phyloP scores from a whole-genome alignment of 2,888 invertebrate species.

The Nephrotoma guestfalica region DNA sequence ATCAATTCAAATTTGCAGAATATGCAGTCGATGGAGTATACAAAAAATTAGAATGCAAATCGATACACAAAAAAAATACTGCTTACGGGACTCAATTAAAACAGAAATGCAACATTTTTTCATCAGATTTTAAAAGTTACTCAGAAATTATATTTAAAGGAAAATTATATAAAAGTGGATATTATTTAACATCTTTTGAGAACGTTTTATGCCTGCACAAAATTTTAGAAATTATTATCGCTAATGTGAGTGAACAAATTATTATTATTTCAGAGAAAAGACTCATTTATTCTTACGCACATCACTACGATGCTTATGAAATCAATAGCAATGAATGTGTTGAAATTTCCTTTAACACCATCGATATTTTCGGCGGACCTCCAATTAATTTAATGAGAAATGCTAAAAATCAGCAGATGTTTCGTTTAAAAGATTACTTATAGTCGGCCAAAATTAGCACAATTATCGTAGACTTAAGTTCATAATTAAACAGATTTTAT shows the following conservation, averaged over 20 bases:
- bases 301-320: background rate
- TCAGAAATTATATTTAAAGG: constrained; percentile 4
- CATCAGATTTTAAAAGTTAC: background rate
- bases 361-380: background rate
- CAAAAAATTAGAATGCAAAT: background rate
- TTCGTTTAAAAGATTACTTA: constrained; percentile 2
- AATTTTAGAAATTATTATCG: background rate
- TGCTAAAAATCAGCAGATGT: background rate
- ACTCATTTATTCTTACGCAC: background rate
- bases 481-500: too few relatives aligned
- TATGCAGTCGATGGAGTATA: background rate
- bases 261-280: background rate
- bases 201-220: background rate
- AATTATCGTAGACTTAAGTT: too few relatives aligned
- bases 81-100: background rate
- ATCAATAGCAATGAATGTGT: background rate
- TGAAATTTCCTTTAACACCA: constrained; percentile 8
- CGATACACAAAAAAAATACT: too few relatives aligned
- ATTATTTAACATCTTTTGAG: background rate
- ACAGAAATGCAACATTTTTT: background rate
- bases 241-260: background rate
- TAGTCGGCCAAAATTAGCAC: background rate
- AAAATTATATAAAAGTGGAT: background rate
- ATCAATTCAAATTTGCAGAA: background rate
- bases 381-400: background rate